Percentiles rank a stretch among this genome's conserved stretches.
Conservation (phyloP, 2,113 vertebrate genomes). For the Platichthys stellatus region DNA sequence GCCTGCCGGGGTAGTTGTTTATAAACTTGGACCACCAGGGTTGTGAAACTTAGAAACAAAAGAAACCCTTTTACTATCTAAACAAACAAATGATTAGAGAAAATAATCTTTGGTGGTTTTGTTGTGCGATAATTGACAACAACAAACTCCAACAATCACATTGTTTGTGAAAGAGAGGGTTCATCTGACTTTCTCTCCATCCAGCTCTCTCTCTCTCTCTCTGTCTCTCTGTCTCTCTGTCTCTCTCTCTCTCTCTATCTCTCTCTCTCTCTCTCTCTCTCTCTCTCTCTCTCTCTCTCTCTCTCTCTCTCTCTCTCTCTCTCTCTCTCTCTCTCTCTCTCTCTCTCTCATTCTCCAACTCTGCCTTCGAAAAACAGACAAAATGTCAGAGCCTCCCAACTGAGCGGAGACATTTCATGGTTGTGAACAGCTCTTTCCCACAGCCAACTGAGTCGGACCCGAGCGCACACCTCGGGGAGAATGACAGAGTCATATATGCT, state of each 20-base stretch:
- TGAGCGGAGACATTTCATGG: slow-evolving; percentile 48
- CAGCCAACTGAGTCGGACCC: slow-evolving; percentile 13
- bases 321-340: background rate
- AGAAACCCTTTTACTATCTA: background rate
- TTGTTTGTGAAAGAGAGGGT: background rate
- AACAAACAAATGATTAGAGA: background rate
- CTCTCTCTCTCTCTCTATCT: background rate
- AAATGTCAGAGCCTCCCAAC: slow-evolving; percentile 58
- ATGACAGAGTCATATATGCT: background rate
- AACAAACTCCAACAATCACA: slow-evolving; percentile 21
- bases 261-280: background rate
- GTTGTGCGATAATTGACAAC: slow-evolving; percentile 20
- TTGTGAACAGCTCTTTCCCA: slow-evolving; percentile 42
- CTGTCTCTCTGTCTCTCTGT: background rate
- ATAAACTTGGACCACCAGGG: background rate
- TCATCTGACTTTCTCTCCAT: background rate
- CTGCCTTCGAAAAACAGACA: slow-evolving; percentile 27
- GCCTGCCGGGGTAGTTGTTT: background rate
- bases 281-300: background rate
- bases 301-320: background rate
- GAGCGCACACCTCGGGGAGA: background rate
- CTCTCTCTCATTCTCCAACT: background rate
- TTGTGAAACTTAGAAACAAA: background rate
- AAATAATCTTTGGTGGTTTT: background rate
- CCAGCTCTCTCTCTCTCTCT: background rate